Evolutionary conservation across 1,140 invertebrate species (phyloP).

Genomic region (Hyles vespertilio): DNA sequence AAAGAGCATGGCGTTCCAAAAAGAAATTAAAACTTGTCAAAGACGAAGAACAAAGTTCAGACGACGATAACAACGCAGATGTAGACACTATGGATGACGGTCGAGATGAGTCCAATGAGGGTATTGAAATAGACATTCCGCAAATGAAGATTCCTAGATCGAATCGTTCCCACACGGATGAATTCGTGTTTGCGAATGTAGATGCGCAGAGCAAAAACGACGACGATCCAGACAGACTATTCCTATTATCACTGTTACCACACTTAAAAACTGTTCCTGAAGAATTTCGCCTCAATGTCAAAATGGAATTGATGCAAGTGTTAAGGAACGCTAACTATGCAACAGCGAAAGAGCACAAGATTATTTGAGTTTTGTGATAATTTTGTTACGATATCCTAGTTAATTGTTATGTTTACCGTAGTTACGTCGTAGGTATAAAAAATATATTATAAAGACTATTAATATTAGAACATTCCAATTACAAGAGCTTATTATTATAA

Average conservation of each 20-base stretch:
- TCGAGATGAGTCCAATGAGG: constrained; percentile 21
- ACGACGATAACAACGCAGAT: constrained; percentile 39
- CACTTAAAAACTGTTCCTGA: constrained; percentile 60
- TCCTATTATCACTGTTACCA: constrained; percentile 57
- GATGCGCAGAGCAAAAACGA: constrained; percentile 32
- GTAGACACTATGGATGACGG: constrained; percentile 25
- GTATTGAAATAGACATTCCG: constrained; percentile 5
- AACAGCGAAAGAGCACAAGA: constrained; percentile 30
- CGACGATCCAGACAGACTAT: constrained; percentile 59
- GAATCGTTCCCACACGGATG: constrained; percentile 28
- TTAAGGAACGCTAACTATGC: constrained; percentile 49
- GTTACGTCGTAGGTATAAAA: neutral
- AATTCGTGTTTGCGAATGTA: constrained; percentile 61
- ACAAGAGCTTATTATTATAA: neutral
- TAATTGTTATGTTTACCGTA: no score
- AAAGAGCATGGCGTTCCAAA: constrained; percentile 40
- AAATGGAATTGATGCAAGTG: constrained; percentile 68
- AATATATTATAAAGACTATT: neutral
- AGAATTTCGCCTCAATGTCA: constrained; percentile 48
- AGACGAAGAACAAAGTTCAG: constrained; percentile 35
- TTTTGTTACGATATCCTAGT: no score
- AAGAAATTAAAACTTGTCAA: constrained; percentile 43
- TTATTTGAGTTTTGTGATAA: constrained; percentile 25
- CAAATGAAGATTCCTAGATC: constrained; percentile 3
- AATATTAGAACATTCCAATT: constrained; percentile 12